Conservation (phyloP, 2,888 invertebrate species). For the Agapostemon virescens region DNA sequence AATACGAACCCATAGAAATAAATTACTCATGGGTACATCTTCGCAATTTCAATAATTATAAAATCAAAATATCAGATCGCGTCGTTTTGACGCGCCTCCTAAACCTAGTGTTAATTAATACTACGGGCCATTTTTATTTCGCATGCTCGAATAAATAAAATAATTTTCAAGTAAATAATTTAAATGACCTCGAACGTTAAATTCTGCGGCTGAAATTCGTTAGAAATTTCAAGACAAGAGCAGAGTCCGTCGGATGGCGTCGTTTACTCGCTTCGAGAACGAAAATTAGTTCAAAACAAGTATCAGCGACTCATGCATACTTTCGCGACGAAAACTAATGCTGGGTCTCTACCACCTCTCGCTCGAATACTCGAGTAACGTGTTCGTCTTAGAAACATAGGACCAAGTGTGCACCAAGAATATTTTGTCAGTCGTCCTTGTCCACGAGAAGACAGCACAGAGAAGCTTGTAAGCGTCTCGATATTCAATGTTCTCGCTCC, state of each 20-base stretch:
- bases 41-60: no score
- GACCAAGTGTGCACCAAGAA: conserved; percentile 9
- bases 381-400: conserved; percentile 29
- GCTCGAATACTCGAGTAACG: conserved; percentile 32
- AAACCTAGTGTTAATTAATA: no score
- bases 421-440: background rate
- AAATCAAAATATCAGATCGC: no score
- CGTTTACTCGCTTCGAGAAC: background rate
- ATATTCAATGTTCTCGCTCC: no score
- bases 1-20: no score
- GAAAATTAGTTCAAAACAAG: background rate
- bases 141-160: background rate
- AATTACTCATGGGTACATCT: no score
- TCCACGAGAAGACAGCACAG: no score
- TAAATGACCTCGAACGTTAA: no score
- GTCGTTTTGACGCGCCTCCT: no score
- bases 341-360: background rate
- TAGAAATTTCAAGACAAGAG: no score
- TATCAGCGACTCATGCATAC: background rate
- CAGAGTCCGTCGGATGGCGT: background rate
- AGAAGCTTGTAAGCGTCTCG: no score
- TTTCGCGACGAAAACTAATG: background rate
- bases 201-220: background rate
- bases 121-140: background rate
- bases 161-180: no score